phyloP scores from a whole-genome alignment of 2,113 vertebrate species.

The Uria aalge region DNA sequence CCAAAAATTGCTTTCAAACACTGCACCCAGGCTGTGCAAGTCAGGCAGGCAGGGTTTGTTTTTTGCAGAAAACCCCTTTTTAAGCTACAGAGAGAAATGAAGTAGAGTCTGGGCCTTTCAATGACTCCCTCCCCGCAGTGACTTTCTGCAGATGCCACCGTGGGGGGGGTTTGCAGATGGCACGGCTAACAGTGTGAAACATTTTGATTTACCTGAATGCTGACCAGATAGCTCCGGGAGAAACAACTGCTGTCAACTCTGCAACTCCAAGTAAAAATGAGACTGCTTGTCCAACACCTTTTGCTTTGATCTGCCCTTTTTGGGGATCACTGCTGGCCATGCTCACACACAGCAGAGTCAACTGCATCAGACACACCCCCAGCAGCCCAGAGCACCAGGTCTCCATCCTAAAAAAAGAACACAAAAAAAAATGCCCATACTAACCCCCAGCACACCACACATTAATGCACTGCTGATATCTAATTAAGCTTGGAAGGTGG shows the following conservation, averaged over 20 bases:
- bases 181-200: background rate
- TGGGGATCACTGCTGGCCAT: background rate
- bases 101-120: background rate
- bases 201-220: background rate
- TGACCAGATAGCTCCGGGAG: background rate
- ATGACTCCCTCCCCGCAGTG: background rate
- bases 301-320: background rate
- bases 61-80: background rate
- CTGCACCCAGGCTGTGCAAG: background rate
- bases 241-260: background rate
- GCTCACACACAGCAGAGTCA: background rate
- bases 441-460: background rate
- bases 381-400: fast-evolving
- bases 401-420: background rate
- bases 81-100: background rate
- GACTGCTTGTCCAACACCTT: background rate
- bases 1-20: background rate
- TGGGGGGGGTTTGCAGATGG: background rate
- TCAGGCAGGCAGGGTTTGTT: background rate
- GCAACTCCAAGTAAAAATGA: background rate
- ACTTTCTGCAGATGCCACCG: fast-evolving
- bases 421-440: fast-evolving
- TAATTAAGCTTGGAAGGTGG: background rate
- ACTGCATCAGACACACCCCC: background rate
- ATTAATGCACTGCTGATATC: background rate